Conservation (phyloP, 2,113 vertebrate genomes). For the Ifrita kowaldi region DNA sequence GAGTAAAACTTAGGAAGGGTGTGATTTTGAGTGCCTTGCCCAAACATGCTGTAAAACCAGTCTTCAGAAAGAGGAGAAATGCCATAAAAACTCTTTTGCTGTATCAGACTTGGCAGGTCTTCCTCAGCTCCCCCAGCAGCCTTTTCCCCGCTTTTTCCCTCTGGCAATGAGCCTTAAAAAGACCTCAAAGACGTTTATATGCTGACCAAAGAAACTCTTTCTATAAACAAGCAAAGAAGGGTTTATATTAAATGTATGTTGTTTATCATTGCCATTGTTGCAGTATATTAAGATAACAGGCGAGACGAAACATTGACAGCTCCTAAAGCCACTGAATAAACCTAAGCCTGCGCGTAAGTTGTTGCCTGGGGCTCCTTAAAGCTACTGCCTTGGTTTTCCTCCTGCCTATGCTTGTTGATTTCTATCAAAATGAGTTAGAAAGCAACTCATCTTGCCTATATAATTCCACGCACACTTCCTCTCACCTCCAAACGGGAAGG, state of each 20-base stretch:
- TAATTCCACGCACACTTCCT: conserved; percentile 69
- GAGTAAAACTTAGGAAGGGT: neutral
- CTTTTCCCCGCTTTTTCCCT: neutral
- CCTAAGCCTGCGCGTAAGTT: neutral
- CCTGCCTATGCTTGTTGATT: conserved; percentile 53
- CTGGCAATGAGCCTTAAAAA: conserved; percentile 39
- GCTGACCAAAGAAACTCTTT: conserved; percentile 57
- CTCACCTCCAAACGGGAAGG: conserved; percentile 72
- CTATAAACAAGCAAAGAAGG: conserved; percentile 51
- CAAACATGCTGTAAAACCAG: neutral
- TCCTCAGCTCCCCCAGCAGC: neutral
- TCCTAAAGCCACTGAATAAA: conserved; percentile 33
- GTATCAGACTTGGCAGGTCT: conserved; percentile 16
- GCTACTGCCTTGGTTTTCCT: conserved; percentile 20
- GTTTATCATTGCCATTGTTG: conserved; percentile 58
- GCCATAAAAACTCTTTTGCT: neutral
- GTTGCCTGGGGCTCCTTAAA: conserved; percentile 13
- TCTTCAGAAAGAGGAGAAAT: neutral
- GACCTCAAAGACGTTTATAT: conserved; percentile 26
- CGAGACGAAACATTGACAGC: conserved; percentile 15
- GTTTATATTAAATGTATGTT: conserved; percentile 45
- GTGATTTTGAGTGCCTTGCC: neutral
- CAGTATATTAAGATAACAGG: conserved; percentile 57
- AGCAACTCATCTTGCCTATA: conserved; percentile 51
- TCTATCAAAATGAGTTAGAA: conserved; percentile 65